A percentile compares a stretch with the other conserved stretches of the same genome.
Evolutionary conservation across 2,797 vertebrate species (phyloP).

Genomic region (Gobionotothen gibberifrons): DNA sequence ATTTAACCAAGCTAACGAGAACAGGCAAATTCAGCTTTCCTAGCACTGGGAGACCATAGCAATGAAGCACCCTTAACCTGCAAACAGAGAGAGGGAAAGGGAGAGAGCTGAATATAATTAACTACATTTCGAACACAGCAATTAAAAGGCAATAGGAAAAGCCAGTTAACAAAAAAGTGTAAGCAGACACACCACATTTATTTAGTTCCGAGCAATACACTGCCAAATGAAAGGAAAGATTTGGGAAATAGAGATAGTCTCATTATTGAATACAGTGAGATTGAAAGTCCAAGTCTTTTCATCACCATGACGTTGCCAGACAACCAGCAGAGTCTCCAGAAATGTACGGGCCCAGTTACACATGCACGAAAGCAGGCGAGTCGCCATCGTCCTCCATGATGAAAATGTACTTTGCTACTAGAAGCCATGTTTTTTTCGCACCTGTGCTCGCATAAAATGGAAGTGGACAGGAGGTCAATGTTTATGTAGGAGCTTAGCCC

Average conservation of each 20-base stretch:
- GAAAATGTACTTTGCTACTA: too few species aligned
- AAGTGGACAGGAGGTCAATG: too few species aligned
- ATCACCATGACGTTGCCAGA: neutral
- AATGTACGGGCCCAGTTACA: too few species aligned
- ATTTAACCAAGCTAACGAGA: slow-evolving; percentile 84
- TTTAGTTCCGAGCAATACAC: slow-evolving; percentile 21
- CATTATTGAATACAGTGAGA: neutral
- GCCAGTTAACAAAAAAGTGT: slow-evolving; percentile 40
- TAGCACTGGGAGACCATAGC: slow-evolving; percentile 52
- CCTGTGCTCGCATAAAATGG: too few species aligned
- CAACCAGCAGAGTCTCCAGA: neutral
- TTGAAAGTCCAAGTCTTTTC: too few species aligned
- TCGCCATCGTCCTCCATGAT: too few species aligned
- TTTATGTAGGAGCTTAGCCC: too few species aligned
- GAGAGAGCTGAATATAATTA: slow-evolving; percentile 57
- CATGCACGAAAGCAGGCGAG: too few species aligned
- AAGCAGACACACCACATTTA: slow-evolving; percentile 23
- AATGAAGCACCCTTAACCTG: slow-evolving; percentile 54
- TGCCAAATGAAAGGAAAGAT: neutral
- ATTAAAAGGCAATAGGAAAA: slow-evolving; percentile 63
- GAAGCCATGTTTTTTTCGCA: too few species aligned
- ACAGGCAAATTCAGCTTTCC: slow-evolving; percentile 60
- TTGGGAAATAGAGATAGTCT: neutral
- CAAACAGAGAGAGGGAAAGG: slow-evolving; percentile 8
- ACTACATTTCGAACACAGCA: slow-evolving; percentile 54